Evolutionary conservation across 2,113 vertebrate species (phyloP), one percentile per base, ranked within the genome.

Genomic region (Epinephelus fuscoguttatus): DNA sequence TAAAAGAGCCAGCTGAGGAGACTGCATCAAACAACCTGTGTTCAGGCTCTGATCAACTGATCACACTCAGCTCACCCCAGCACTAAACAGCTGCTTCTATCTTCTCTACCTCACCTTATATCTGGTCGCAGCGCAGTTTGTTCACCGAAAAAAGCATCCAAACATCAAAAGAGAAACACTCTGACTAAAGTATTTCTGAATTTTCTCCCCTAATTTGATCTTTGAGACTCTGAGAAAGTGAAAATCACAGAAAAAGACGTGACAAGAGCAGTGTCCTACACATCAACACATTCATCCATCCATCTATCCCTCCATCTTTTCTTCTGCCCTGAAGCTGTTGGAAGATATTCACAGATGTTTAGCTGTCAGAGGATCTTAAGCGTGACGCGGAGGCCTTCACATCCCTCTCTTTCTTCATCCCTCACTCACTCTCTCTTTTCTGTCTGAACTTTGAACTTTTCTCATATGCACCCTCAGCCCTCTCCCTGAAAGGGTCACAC

Each of bases 31-130:
- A 77, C 67, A 64, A 25, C 15, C n/a, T 59, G 8, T 15, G 6
- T 56, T 62, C 40, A 59, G 6, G 27, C 40, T 76, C 57, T 75
- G 75, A 81, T 79, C 81, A 72, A 72, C 62, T 75, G 56, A 80
- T 78, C 42, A 77, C 75, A 71, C 62, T 33, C 2, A 17, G 47
- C 83, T 81, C 76, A 78, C 45, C 74, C 85, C 70, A 79, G 60
- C 81, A 79, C 64, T 50, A 69, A 82, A 67, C 27, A 45, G 50
- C 59, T 75, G 66, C 66, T 69, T 33, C 15, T 71, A 23, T 68
- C 45, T 80, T 25, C 25, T 77, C 23, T 57, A 56, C 49, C 30
- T 80, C 42, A 47, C 45, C n/a, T 55, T 19, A 45, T 14, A 37
- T 17, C 14, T 64, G 6, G 23, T 55, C 6, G 18, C 23, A 9